A percentile compares a stretch with the other conserved stretches of the same genome.
Conservation (phyloP, 1,140 invertebrate genomes). For the Drosophila nikananu region DNA sequence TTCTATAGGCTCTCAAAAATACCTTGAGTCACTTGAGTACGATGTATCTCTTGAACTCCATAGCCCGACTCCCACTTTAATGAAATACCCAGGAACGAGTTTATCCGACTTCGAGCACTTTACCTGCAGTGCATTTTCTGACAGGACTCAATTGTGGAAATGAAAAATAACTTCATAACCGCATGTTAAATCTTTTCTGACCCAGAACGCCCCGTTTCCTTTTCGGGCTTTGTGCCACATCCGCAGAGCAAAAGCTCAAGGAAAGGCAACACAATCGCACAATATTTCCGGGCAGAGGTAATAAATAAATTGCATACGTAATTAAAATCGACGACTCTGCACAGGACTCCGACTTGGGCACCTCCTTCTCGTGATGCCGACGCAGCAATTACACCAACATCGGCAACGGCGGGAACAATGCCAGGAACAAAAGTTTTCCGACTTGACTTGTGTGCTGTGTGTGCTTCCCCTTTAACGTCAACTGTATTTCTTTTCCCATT, state of each 20-base stretch:
- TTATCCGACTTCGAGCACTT: conserved; percentile 1
- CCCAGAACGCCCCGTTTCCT: conserved; percentile 2
- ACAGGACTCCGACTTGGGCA: conserved; percentile 46
- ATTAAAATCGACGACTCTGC: conserved; percentile 82
- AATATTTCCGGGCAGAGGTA: conserved; percentile 81
- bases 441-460: conserved; percentile 63
- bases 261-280: conserved; percentile 70
- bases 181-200: conserved; percentile 67
- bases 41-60: conserved; percentile 1
- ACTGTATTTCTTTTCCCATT: conserved; percentile 51
- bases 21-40: neutral
- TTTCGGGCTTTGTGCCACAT: conserved; percentile 34
- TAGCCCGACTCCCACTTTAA: neutral
- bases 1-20: neutral
- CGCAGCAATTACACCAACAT: conserved; percentile 69
- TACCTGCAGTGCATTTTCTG: conserved; percentile 36
- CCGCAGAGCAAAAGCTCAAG: conserved; percentile 41
- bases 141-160: conserved; percentile 68
- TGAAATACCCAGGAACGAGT: conserved; percentile 1
- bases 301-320: conserved; percentile 84
- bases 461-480: conserved; percentile 75
- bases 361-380: conserved; percentile 29
- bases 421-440: conserved; percentile 69
- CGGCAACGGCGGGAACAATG: conserved; percentile 35
- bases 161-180: conserved; percentile 77